phyloP scores from a whole-genome alignment of 2,888 invertebrate genomes.

The Cephus pulcher region DNA sequence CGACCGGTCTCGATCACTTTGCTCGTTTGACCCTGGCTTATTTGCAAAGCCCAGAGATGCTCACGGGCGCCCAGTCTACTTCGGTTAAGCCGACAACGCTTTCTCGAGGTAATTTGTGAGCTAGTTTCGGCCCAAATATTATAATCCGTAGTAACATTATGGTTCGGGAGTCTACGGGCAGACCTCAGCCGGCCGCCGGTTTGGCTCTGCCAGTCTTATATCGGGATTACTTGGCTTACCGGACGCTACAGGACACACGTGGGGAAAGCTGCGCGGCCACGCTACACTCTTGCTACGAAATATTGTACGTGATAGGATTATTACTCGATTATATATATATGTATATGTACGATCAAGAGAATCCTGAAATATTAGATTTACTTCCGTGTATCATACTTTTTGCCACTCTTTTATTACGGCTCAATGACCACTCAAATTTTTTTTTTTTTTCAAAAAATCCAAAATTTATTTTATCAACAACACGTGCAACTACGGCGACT shows the following conservation, averaged over 20 bases:
- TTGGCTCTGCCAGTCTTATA: conserved; percentile 49
- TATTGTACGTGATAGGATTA: background rate
- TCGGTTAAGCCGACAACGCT: conserved; percentile 57
- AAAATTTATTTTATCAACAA: background rate
- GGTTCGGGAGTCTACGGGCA: conserved; percentile 33
- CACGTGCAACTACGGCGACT: conserved; percentile 15
- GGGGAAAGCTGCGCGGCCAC: background rate
- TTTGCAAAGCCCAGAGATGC: conserved; percentile 1
- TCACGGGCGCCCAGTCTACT: conserved; percentile 30
- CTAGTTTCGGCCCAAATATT: conserved; percentile 55
- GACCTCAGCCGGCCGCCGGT: conserved; percentile 28
- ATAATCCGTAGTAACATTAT: conserved; percentile 62
- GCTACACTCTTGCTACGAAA: background rate
- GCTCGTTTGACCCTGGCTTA: conserved; percentile 8
- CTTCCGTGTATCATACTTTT: background rate
- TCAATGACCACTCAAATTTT: background rate
- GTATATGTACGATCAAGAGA: background rate
- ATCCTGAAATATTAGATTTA: background rate
- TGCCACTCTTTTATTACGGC: background rate
- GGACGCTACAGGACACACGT: conserved; percentile 41
- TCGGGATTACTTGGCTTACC: conserved; percentile 60
- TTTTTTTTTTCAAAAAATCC: background rate
- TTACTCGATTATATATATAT: background rate
- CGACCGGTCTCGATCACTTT: conserved; percentile 22
- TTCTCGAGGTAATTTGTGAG: conserved; percentile 64